Base-by-base conservation (phyloP, 2,797 vertebrate genomes). In the Argentina silus region DNA sequence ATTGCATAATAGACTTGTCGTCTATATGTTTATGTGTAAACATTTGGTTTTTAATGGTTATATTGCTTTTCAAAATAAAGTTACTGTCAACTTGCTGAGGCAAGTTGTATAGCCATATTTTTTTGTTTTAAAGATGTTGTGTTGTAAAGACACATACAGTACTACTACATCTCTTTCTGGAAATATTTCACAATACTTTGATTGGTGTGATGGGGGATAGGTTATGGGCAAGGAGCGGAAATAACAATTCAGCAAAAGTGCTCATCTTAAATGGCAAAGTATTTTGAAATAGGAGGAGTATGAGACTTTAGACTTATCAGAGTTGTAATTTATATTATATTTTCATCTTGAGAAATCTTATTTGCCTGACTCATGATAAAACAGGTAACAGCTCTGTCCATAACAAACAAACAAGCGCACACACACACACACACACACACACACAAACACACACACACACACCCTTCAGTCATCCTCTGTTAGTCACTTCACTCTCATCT, bases 401-500 rank as follows among this genome's bases (percentile, higher is more conserved):
- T 7, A 43, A 55, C 9, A 0, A 51, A 73, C 19, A 65, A 45
- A 60, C 50, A 74, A 67, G 76, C 48, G 63, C 59, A 65, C 59
- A 69, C 70, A 74, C 63, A 76, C 71, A 69, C 69, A 61, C 66
- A 80, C 70, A 67, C 77, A 61, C 67, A 75, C 61, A 78, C 73
- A 83, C 36, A 71, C 80, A 74, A 12, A 48, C 63, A 48, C 51
- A 44, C 50, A 44, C 36, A 68, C 74, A 74, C 47, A 68, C 60
- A 62, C 51, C 44, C 69, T 70, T 76, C 78, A 84, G 61, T 82
- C 81, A 78, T 77, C 82, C 69, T 67, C 78, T 85, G 78, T 85
- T 68, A 63, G 47, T 68, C 81, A 83, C 85, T 80, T 82, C 86
- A 86, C 87, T 87, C 81, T 89, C 87, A 69, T 92, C 90, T 86